Evolutionary conservation across 1,140 invertebrate species (phyloP), one percentile per base, ranked within the genome.

Genomic region (Drosophila hydei): DNA sequence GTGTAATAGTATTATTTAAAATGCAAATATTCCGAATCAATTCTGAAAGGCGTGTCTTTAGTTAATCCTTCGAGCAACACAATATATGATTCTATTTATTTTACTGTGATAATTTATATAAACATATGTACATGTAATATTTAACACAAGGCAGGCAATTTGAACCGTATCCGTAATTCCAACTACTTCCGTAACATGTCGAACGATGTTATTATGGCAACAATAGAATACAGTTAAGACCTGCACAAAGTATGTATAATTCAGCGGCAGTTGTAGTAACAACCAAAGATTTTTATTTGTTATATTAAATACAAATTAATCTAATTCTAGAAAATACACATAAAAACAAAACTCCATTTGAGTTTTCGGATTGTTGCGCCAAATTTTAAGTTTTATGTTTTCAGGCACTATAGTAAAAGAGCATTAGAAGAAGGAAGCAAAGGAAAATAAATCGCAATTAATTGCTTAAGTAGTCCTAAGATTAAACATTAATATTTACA

Each of bases 41-140:
- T 19, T 14, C 9, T n/a, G n/a, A 16, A 6, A 51, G 36, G 21
- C 47, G 54, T 59, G 38, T 74, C 77, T 63, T 87, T 67, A 79
- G 81, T 87, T 80, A 51, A 71, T 30, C 25, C 58, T 33, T 42
- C 16, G 18, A 61, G 36, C 33, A 74, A 61, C 65, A 75, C 60
- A 72, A 76, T 61, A 79, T 33, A 54, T 73, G 78, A 65, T 85
- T 85, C 27, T 85, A 88, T 85, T 85, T 85, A 85, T 85, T 81
- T 85, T 85, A 85, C 81, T 85, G 81, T 85, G 81, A 85, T 85
- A 85, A 85, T 85, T 85, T 85, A 78, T 81, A 77, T 79, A 64
- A 78, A 83, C 63, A 77, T 40, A 69, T 58, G 43, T 63, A 60
- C 30, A 60, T 59, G 52, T 70, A 42, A 42, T 74, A 74, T 60